Evolutionary conservation across 2,797 vertebrate genomes (phyloP).

Genomic region (Heteromormyrus szaboi): DNA sequence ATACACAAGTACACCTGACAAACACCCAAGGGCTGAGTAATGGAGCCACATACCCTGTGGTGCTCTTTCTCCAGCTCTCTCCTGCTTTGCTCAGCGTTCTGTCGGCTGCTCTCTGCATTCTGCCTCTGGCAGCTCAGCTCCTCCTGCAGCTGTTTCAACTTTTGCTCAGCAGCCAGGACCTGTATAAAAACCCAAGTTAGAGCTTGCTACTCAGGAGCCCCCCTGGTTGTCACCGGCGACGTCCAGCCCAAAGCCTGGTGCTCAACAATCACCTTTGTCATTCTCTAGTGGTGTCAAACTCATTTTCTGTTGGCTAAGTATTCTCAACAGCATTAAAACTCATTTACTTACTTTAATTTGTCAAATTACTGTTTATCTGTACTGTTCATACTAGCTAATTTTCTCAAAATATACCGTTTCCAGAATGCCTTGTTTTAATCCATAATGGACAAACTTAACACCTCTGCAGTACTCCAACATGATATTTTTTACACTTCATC

Average conservation of each 20-base stretch:
- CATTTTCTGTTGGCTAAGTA: background rate
- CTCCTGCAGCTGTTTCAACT: slow-evolving; percentile 65
- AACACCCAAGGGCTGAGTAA: background rate
- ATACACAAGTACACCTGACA: background rate
- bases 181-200: slow-evolving; percentile 26
- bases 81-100: slow-evolving; percentile 57
- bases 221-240: background rate
- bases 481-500: background rate
- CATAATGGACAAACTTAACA: background rate
- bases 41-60: slow-evolving; percentile 53
- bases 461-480: background rate
- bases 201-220: background rate
- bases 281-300: background rate
- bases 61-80: slow-evolving; percentile 67
- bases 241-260: background rate
- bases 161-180: slow-evolving; percentile 56
- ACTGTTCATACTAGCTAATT: background rate
- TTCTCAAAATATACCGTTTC: background rate
- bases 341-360: background rate
- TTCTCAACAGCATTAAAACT: background rate
- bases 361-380: background rate
- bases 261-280: background rate
- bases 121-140: slow-evolving; percentile 69
- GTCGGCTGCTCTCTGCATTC: slow-evolving; percentile 63
- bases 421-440: background rate